A percentile compares a stretch with the other conserved stretches of the same genome.
Evolutionary conservation across 2,113 vertebrate species (phyloP).

Genomic region (Paramisgurnus dabryanus): DNA sequence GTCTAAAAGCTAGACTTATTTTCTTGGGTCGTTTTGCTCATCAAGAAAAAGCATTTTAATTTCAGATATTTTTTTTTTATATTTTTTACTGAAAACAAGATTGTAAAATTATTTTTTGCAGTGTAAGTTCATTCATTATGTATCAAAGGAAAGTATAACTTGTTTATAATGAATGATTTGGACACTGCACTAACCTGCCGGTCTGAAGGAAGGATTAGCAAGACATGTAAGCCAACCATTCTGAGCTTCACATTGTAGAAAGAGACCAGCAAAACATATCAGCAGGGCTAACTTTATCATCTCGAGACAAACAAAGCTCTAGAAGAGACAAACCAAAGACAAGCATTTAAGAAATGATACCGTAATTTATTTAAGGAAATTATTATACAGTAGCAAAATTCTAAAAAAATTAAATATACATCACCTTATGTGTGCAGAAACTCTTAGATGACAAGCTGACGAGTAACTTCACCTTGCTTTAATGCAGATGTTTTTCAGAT

Average conservation of each 20-base stretch:
- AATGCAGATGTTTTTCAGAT: slow-evolving; percentile 2
- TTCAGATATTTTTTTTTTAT: no score
- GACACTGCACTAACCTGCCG: neutral
- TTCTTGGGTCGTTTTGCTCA: no score
- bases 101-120: no score
- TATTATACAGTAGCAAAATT: neutral
- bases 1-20: no score
- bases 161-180: neutral
- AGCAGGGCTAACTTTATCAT: slow-evolving; percentile 14
- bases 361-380: neutral
- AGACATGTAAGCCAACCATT: neutral
- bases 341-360: neutral
- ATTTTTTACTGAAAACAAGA: no score
- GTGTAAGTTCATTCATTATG: no score
- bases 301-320: neutral
- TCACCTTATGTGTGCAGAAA: slow-evolving; percentile 17
- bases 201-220: neutral
- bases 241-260: slow-evolving; percentile 27
- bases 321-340: neutral
- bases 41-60: no score
- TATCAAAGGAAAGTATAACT: no score
- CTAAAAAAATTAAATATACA: neutral
- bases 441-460: neutral
- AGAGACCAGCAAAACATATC: neutral
- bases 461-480: slow-evolving; percentile 50